Conservation (phyloP, 1,140 invertebrate species). For the Paraescarpia echinospica region DNA sequence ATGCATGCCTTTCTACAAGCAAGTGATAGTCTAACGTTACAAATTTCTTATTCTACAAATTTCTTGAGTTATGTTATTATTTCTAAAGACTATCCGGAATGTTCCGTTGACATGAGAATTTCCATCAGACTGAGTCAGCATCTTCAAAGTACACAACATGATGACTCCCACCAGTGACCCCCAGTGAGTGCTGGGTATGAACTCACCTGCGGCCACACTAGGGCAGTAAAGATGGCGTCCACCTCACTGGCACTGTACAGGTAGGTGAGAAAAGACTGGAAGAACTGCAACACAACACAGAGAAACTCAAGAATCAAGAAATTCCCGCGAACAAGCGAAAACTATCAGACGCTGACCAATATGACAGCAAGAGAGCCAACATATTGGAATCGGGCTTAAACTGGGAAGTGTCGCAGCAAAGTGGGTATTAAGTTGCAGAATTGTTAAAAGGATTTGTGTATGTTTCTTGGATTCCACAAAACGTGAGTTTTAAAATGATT, state of each 20-base stretch:
- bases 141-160: neutral
- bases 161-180: neutral
- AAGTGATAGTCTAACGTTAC: too few relatives aligned
- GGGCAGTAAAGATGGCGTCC: conserved; percentile 73
- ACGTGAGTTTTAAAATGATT: too few relatives aligned
- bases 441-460: too few relatives aligned
- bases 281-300: conserved; percentile 66
- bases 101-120: conserved; percentile 11
- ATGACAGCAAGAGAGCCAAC: too few relatives aligned
- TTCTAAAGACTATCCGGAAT: neutral
- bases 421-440: too few relatives aligned
- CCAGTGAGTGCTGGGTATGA: neutral
- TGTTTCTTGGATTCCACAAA: too few relatives aligned
- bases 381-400: too few relatives aligned
- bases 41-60: neutral
- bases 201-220: conserved; percentile 78
- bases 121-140: neutral
- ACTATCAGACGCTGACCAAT: too few relatives aligned
- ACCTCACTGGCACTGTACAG: conserved; percentile 72
- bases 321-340: too few relatives aligned
- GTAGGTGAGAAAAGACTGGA: conserved; percentile 77
- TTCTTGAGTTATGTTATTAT: neutral
- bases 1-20: too few relatives aligned
- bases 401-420: too few relatives aligned
- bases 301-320: neutral